Evolutionary conservation across 2,113 vertebrate genomes (phyloP).

Genomic region (Capreolus pygargus): DNA sequence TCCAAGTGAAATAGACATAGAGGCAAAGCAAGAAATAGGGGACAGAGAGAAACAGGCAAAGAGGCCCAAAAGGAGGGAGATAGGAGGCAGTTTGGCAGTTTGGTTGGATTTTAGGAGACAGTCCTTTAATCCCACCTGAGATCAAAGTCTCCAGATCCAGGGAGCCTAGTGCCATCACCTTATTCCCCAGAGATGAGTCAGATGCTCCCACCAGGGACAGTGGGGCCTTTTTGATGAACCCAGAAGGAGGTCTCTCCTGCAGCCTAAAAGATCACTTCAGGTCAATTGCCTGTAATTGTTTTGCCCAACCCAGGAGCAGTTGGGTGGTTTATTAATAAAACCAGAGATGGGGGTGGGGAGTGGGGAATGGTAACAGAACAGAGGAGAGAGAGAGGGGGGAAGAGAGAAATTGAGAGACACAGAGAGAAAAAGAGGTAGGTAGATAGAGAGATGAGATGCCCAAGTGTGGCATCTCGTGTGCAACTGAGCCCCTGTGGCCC

Average conservation of each 20-base stretch:
- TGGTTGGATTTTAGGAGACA: background rate
- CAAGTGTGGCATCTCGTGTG: background rate
- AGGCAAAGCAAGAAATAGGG: background rate
- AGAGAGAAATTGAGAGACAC: background rate
- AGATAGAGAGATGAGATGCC: background rate
- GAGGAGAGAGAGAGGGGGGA: background rate
- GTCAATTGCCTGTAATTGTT: background rate
- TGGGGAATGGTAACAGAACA: background rate
- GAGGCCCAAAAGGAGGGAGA: background rate
- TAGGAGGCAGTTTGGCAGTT: background rate
- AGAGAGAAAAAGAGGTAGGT: background rate
- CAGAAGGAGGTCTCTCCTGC: background rate
- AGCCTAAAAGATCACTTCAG: background rate
- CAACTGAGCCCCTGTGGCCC: background rate
- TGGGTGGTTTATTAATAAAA: background rate
- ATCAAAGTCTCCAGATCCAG: background rate
- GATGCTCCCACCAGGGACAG: background rate
- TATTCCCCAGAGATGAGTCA: background rate
- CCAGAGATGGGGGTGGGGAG: background rate
- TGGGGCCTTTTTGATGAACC: conserved; percentile 16
- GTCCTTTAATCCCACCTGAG: background rate
- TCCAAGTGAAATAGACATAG: background rate
- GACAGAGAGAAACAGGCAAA: background rate
- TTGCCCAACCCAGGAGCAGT: background rate
- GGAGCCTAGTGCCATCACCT: background rate